These are phyloP conservation scores for Nephrotoma appendiculata DNA, from an alignment of 2,888 invertebrate species.

Conservation along the genomic window DNA sequence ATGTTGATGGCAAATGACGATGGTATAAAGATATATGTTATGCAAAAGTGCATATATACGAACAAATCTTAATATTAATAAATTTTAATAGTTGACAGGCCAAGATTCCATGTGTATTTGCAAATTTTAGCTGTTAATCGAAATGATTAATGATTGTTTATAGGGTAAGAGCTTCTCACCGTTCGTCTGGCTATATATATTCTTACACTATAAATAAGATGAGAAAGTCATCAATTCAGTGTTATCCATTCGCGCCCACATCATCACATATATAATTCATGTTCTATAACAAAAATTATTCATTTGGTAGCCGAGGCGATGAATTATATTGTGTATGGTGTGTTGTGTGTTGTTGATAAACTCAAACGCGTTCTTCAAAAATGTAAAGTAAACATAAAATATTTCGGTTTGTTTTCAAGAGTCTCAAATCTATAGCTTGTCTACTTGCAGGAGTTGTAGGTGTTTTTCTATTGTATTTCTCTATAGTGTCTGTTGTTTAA, in stretches of 20 bases:
- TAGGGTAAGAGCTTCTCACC: not conserved
- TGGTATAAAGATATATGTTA: too few relatives aligned
- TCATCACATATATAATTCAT: not conserved
- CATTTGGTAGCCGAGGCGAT: not conserved
- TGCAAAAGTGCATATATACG: too few relatives aligned
- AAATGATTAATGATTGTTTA: not conserved
- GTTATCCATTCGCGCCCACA: not conserved
- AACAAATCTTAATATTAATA: too few relatives aligned
- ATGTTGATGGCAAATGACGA: too few relatives aligned
- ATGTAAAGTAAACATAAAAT: not conserved
- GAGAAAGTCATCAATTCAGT: not conserved
- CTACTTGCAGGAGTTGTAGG: not conserved
- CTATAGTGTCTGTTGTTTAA: not conserved
- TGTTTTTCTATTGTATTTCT: not conserved
- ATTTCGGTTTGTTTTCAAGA: not conserved
- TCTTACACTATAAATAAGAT: not conserved
- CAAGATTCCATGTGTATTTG: not conserved
- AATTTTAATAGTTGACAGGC: not conserved
- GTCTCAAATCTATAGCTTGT: not conserved
- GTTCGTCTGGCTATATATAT: too few relatives aligned
- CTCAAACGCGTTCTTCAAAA: not conserved
- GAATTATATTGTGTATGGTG: not conserved
- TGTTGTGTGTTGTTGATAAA: not conserved
- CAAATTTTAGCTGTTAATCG: not conserved
- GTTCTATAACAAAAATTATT: not conserved